Base-by-base conservation (phyloP, 2,113 vertebrate genomes). In the Callipepla squamata region DNA sequence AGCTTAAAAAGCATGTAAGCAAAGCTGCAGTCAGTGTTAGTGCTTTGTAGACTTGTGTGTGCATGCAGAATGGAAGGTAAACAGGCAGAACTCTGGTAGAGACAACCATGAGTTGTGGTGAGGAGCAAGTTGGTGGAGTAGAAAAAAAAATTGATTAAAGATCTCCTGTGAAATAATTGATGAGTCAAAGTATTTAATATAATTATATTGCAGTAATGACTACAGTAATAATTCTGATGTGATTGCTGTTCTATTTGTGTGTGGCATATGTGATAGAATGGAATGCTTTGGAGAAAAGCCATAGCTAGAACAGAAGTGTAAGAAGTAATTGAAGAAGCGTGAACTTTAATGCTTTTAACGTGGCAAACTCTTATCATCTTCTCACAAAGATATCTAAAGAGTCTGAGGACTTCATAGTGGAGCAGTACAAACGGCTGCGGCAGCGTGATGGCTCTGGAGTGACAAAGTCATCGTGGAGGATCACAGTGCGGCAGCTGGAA, bases 381-480 rank as follows among this genome's bases (percentile, higher is more conserved):
- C 30, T 62, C 63, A 72, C 91, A 69, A 94, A 99, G 99, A 99
- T 99, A 91, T 99, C 99, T 69, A 99, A 98, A 81, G 99, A 99
- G 75, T 99, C 99, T 0, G 99, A 99, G 67, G 99, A 99, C 95
- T 99, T 99, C 87, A 99, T 99, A n/a, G 99, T 99, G 19, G 99
- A 99, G 95, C 99, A 99, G 92, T 99, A 99, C 96, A 99, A 99
- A 85, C 98, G 98, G 5, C 98, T 99, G 22, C 98, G 99, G 25
- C 99, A 99, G 97, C 98, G 99, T 1, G 99, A 99, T 32, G 95
- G 98, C 88, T 98, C 98, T 0, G 99, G 99, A 0, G 98, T 99
- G 21, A 97, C 98, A 73, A 99, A 98, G 92, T 99, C 99, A 0
- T 98, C 99, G 5, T 99, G 99, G 99, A 98, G 99, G 74, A 99